Evolutionary conservation across 2,113 vertebrate genomes (phyloP), one percentile per base, ranked within the genome.

Genomic region (Vicugna pacos): DNA sequence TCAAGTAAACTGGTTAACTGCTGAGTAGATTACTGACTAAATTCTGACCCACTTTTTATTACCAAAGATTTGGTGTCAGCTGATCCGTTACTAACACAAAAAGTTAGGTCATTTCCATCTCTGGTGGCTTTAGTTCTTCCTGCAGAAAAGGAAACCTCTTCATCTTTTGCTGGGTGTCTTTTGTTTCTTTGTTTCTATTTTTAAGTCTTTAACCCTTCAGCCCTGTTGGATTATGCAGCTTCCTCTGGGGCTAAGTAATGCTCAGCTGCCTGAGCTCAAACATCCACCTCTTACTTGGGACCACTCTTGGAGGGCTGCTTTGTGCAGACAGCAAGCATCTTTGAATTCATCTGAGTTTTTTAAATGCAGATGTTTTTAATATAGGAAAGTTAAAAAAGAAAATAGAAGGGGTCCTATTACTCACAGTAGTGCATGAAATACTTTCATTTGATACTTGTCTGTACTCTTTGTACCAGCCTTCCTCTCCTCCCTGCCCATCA

Each of bases 351-450:
- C 32, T 16, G 24, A 60, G 9, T 35, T 90, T 93, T 94, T 86
- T 80, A 56, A 75, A 42, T 69, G 30, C 24, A 54, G 24, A 80
- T 32, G 26, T 75, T 91, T 94, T 85, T 73, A 93, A 52, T 70
- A 89, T 9, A 84, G 28, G 8, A 67, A 94, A 84, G 24, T 79
- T 79, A 72, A 92, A 85, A 26, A 75, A 77, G 54, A 93, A 94
- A 75, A 48, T 60, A 58, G 30, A 79, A 72, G 17, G 52, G 26
- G 14, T 48, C 50, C 19, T 58, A 32, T 26, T 13, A 26, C 26
- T 89, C 62, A n/a, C 11, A 32, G 35, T 73, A 54, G 48, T 16
- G 11, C 8, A 15, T 56, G 20, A 72, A 88, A 76, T 80, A 35
- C 1, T 80, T 81, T 92, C 52, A 87, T 50, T 75, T 83, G 38